A percentile compares a stretch with the other conserved stretches of the same genome.
phyloP scores from a whole-genome alignment of 2,888 invertebrate species.

The Drosophila acutilabella region DNA sequence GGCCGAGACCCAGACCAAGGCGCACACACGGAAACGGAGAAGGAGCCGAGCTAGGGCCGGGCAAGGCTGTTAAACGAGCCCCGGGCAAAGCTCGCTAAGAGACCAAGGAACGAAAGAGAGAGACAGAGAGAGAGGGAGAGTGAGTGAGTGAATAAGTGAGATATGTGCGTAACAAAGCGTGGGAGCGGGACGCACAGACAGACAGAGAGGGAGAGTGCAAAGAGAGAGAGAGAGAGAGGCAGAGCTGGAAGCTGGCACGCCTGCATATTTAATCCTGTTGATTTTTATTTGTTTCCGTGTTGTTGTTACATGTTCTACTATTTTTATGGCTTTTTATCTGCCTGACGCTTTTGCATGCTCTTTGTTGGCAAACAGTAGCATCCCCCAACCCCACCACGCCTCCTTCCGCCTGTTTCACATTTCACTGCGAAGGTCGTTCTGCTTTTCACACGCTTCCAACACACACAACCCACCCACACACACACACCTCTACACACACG shows the following conservation, averaged over 20 bases:
- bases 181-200: background rate
- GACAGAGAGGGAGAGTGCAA: slow-evolving; percentile 2
- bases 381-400: background rate
- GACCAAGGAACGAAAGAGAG: slow-evolving; percentile 19
- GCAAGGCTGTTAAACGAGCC: slow-evolving; percentile 50
- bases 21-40: slow-evolving; percentile 2
- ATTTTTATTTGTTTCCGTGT: slow-evolving; percentile 74
- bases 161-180: background rate
- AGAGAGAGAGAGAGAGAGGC: slow-evolving; percentile 8
- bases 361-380: slow-evolving; percentile 49
- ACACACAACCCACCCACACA: background rate
- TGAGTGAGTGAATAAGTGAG: background rate
- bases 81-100: slow-evolving; percentile 58
- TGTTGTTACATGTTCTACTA: slow-evolving; percentile 55
- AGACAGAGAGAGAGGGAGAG: background rate
- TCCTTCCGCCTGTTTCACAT: slow-evolving; percentile 20
- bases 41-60: slow-evolving; percentile 25
- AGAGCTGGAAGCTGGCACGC: slow-evolving; percentile 17
- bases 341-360: slow-evolving; percentile 63
- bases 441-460: slow-evolving; percentile 15
- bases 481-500: slow-evolving; percentile 3
- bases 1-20: slow-evolving; percentile 13
- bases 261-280: slow-evolving; percentile 77
- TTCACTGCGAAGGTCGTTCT: slow-evolving; percentile 33
- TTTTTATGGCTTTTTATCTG: slow-evolving; percentile 63